Base-by-base conservation (phyloP, 2,113 vertebrate genomes). In the Ciconia boyciana region DNA sequence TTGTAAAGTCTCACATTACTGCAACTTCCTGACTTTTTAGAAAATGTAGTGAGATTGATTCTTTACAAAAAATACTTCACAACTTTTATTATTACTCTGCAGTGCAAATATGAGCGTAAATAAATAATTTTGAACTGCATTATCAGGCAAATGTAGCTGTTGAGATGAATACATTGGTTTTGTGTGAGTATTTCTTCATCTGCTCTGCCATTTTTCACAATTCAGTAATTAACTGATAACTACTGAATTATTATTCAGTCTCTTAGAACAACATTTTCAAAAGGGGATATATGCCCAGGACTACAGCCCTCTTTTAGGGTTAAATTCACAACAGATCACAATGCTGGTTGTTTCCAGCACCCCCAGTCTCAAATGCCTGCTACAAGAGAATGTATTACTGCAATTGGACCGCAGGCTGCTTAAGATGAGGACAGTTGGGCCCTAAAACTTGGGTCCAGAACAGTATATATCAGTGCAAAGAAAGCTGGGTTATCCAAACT, bases 51-150 rank as follows among this genome's bases (percentile, higher is more conserved):
- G 6, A 89, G 80, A 89, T 83, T 75, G 62, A 89, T 90, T 94
- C 54, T 93, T 91, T 57, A 58, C 9, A 13, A 69, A 71, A 89
- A 90, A 93, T 41, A 48, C 64, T 69, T 78, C 51, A 32, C 51
- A 93, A 58, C 51, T 87, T 94, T 93, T 83, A 52, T 83, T 90
- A 85, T 74, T 95, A 68, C 64, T 95, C 82, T 70, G 71, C 70
- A 91, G 85, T 87, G 74, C 66, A 83, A 93, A 78, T 93, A 95
- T 86, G 49, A 93, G 46, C 0, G 5, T 96, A 95, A 97, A 97
- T 93, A 97, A 96, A 94, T 96, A 89, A 93, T 89, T 96, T 87
- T 92, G 85, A 95, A 54, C 92, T 70, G 52, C 58, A 75, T 92
- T 95, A 94, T 94, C 85, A 96, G 68, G 85, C 39, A 96, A 95